Evolutionary conservation across 2,113 vertebrate species (phyloP), one percentile per base, ranked within the genome.

Genomic region (Periophthalmus modestus): DNA sequence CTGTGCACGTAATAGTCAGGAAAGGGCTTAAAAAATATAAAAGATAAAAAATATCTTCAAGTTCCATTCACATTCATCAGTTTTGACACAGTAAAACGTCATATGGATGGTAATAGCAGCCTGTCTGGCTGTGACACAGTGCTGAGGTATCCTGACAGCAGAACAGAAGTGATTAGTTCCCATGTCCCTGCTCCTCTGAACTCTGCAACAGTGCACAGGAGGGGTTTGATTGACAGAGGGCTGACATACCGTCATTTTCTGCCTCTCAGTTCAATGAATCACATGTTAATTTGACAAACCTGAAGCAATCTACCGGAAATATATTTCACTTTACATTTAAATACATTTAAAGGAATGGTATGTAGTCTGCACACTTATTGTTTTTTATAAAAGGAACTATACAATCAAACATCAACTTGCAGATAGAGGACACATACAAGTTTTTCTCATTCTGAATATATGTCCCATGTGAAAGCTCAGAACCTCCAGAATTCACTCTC

Each of bases 211-310:
- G 19, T 43, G 62, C 36, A 5, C 19, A 34, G 13, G 34, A 18
- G 16, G 34, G 43, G 16, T 65, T 65, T 65, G 62, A 65, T 43
- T 65, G 62, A 65, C 62, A 65, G 19, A 10, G 19, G 5, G 33
- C 62, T 21, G 33, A 65, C 62, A 19, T 34, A 18, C 61, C 28
- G 19, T 63, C 15, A 63, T 63, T 19, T 63, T 36, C 36, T 65
- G 62, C 62, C 34, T 43, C 62, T 65, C 62, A 65, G 62, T 36
- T 36, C 62, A 65, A n/a, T 39, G 33, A 65, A 65, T 39, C 62
- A 65, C 7, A 39, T 19, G 19, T 65, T 65, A 34, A 65, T 65
- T 65, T 43, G 62, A n/a, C 62, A 65, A 36, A 43, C 62, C 62
- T 65, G 52, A 21, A 55, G 19, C 52, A 3, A 39, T 12, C 57